Conservation (phyloP, 2,797 vertebrate species). For the Centropyge bicolor region DNA sequence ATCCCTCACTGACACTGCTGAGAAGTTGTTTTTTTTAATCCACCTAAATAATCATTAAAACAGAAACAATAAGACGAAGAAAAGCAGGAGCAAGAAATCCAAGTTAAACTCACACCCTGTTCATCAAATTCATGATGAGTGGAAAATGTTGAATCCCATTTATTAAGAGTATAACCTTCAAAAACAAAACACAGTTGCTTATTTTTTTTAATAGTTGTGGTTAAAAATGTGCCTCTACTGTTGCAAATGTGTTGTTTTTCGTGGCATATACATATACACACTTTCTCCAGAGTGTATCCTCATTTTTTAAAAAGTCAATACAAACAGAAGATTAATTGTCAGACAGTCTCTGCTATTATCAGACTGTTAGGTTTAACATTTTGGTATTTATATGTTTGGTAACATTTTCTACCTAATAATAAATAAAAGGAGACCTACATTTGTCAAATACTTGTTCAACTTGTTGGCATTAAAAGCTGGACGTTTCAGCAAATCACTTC, state of each 20-base stretch:
- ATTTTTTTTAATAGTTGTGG: not conserved
- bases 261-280: not conserved
- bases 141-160: not conserved
- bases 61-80: slow-evolving; percentile 30
- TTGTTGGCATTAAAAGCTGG: slow-evolving; percentile 18
- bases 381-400: slow-evolving; percentile 23
- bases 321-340: not conserved
- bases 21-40: slow-evolving; percentile 16
- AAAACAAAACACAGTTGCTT: not conserved
- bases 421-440: not conserved
- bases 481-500: slow-evolving; percentile 21
- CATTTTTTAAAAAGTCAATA: not conserved
- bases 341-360: not conserved
- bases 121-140: slow-evolving; percentile 2
- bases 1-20: slow-evolving; percentile 39
- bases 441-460: not conserved
- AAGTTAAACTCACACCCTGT: slow-evolving; percentile 5
- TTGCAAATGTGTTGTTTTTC: not conserved
- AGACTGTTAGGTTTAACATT: not conserved
- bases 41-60: slow-evolving; percentile 32
- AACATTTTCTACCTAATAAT: not conserved
- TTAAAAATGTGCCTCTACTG: slow-evolving; percentile 11
- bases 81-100: slow-evolving; percentile 6
- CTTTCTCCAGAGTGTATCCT: not conserved
- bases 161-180: not conserved